Evolutionary conservation across 2,888 invertebrate genomes (phyloP), one percentile per base, ranked within the genome.

Genomic region (Strigamia transsilvanica): DNA sequence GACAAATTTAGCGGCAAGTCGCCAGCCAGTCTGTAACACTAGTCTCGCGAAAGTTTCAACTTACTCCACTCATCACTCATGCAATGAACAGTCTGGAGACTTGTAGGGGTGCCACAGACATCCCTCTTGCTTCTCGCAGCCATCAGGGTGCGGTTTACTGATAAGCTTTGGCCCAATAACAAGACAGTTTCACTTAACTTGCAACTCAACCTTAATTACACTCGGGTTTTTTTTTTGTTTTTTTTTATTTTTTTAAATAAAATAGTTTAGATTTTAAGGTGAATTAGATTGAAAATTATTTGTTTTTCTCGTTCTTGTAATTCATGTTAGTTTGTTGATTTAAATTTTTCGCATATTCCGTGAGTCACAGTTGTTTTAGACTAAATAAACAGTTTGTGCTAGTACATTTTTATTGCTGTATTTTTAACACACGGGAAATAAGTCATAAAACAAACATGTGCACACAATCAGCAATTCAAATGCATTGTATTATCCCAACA

Each of bases 1-100:
- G 78, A 78, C 78, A 78, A 78, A 78, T 78, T 41, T 78, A 78
- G 78, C 78, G 78, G 78, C 78, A 78, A 78, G 78, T 78, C 78
- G 78, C 78, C 78, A 78, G 78, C 41, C 78, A 78, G 78, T 78
- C 78, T 34, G 78, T 32, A 66, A 66, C 61, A 66, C 61, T 10
- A 66, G 61, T 21, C 61, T 66, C 61, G 61, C 61, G 61, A 66
- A 23, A 66, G 61, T 66, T 66, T 66, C 61, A 66, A 66, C 61
- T 66, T 66, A 66, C 61, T 66, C 61, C 61, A 66, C 61, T 66
- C 61, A 66, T 66, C 61, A 66, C 61, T 66, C 61, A 66, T 66
- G 61, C 61, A 66, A 66, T 66, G 61, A 66, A 66, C 61, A 23
- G 61, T 66, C 61, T 66, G 61, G 61, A 66, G 61, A 66, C 61